These are phyloP conservation scores for Leucopternis melanops DNA, from an alignment of 2,113 vertebrate species.

Conservation along the genomic window DNA sequence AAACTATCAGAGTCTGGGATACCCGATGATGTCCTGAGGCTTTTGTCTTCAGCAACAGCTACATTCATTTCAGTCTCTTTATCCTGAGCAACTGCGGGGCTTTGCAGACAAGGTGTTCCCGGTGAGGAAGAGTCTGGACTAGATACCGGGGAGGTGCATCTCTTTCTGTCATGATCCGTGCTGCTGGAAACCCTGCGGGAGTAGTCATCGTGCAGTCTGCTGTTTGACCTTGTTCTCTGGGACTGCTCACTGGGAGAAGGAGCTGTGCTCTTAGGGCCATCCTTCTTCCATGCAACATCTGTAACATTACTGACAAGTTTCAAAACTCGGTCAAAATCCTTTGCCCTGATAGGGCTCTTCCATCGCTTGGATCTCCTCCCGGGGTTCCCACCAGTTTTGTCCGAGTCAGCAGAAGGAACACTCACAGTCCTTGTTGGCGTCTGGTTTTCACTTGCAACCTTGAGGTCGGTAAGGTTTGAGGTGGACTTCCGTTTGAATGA, in stretches of 20 bases:
- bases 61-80: background rate
- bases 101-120: background rate
- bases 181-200: slow-evolving; percentile 82
- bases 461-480: slow-evolving; percentile 65
- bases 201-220: slow-evolving; percentile 90
- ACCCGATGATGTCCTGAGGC: background rate
- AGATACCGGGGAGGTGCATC: slow-evolving; percentile 49
- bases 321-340: slow-evolving; percentile 79
- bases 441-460: slow-evolving; percentile 40
- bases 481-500: slow-evolving; percentile 84
- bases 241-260: background rate
- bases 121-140: slow-evolving; percentile 14
- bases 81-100: background rate
- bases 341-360: slow-evolving; percentile 77
- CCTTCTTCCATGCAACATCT: slow-evolving; percentile 74
- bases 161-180: slow-evolving; percentile 68
- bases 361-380: slow-evolving; percentile 67
- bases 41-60: background rate
- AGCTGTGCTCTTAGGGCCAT: slow-evolving; percentile 3
- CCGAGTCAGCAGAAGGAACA: slow-evolving; percentile 69
- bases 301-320: slow-evolving; percentile 84
- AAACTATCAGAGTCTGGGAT: background rate
- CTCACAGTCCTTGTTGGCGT: slow-evolving; percentile 73
- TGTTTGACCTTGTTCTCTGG: slow-evolving; percentile 61
- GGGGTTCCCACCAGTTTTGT: slow-evolving; percentile 35